Base-by-base conservation (phyloP, 2,888 invertebrate genomes). In the Stegophylla sp. region DNA sequence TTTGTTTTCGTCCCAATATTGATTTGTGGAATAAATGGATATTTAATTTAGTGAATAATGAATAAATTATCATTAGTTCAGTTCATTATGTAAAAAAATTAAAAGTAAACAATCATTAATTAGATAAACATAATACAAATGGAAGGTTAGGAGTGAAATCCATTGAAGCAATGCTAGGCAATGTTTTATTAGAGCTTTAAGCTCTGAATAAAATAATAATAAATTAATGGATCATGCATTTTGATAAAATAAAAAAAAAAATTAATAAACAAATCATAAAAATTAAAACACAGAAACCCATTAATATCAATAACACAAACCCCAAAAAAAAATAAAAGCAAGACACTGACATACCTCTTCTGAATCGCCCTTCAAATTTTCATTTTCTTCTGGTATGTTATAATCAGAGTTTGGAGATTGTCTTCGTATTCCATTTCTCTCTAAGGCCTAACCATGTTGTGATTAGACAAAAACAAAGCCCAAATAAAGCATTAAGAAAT, bases 391-490 rank as follows among this genome's bases (percentile, higher is more conserved):
- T 9, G 61, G 69, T 71, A 79, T 13, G 7, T 10, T 79, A 71
- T 48, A 69, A 61, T 79, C 79, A 15, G 15, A 13, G 45, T 26
- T 45, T 48, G 61, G 13, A 63, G 69, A 67, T 61, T 79, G 79
- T 79, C 79, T 79, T 79, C 79, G 45, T 63, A 79, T 10, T 59
- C 79, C 79, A 15, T 79, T 79, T 28, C 71, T 71, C 20, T 71
- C 61, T 71, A 71, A 48, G 23, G 56, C 28, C 79, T 79, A 79
- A 79, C 59, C 69, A 51, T 41, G 45, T 71, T 69, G 59, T 79
- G 59, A 61, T 69, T 61, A 61, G 79, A 79, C 79, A 79, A 79
- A 79, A 79, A 79, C 71, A 79, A 79, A 79, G 79, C 79, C 79
- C 79, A 69, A 56, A 45, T 43, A 66, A 77, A 77, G 77, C 77